A percentile compares a stretch with the other conserved stretches of the same genome.
Evolutionary conservation across 2,113 vertebrate genomes (phyloP).

Genomic region (Lepus timidus): DNA sequence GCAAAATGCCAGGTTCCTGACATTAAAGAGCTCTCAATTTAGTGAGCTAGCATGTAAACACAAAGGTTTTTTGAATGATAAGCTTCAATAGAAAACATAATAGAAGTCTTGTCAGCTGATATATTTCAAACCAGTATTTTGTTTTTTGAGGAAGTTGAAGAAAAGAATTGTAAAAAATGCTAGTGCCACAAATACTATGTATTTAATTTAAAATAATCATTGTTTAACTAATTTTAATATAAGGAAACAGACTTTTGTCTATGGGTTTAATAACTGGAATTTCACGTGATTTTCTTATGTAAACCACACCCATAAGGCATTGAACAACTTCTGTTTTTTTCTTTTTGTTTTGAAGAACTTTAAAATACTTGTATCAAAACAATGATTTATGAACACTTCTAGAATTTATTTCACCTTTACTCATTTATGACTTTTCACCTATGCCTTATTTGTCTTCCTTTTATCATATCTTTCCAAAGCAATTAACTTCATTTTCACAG

Average conservation of each 20-base stretch:
- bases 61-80: conserved; percentile 65
- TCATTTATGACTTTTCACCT: conserved; percentile 16
- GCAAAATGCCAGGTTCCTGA: conserved; percentile 78
- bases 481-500: conserved; percentile 38
- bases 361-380: not conserved
- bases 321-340: not conserved
- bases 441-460: conserved; percentile 28
- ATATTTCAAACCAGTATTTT: conserved; percentile 61
- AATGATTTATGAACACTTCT: not conserved
- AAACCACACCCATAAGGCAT: not conserved
- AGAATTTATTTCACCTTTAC: not conserved
- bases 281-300: not conserved
- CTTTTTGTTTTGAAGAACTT: conserved; percentile 35
- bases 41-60: conserved; percentile 65
- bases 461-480: conserved; percentile 13
- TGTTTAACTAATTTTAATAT: conserved; percentile 48
- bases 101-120: conserved; percentile 19
- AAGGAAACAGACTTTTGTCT: not conserved
- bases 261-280: not conserved
- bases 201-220: conserved; percentile 40
- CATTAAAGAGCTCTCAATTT: conserved; percentile 68
- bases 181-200: not conserved
- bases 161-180: not conserved
- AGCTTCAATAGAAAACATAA: conserved; percentile 70
- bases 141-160: conserved; percentile 52